Evolutionary conservation across 2,113 vertebrate species (phyloP).

Genomic region (Perca fluviatilis): DNA sequence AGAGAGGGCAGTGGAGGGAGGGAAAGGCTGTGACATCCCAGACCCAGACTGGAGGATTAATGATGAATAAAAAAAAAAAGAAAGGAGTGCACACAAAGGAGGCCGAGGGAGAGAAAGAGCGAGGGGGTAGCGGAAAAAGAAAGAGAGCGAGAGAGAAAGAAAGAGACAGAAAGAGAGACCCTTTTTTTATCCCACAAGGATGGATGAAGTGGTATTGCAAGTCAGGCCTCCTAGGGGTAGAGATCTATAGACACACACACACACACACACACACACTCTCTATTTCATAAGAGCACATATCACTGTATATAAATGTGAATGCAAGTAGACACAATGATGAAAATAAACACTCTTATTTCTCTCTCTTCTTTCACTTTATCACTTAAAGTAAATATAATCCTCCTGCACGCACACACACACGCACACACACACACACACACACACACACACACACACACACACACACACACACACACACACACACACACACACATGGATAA

Average conservation of each 20-base stretch:
- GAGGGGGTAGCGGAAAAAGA: background rate
- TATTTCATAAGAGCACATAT: slow-evolving; percentile 15
- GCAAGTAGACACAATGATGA: slow-evolving; percentile 33
- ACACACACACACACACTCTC: slow-evolving; percentile 22
- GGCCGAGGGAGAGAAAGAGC: slow-evolving; percentile 46
- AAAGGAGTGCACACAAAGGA: slow-evolving; percentile 73
- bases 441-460: slow-evolving; percentile 8
- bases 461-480: slow-evolving; percentile 7
- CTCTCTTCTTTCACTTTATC: slow-evolving; percentile 36
- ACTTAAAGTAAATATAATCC: slow-evolving; percentile 18
- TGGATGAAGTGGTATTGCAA: slow-evolving; percentile 72
- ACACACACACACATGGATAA: slow-evolving; percentile 31
- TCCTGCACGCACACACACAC: background rate
- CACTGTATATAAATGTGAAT: slow-evolving; percentile 37
- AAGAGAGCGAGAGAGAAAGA: slow-evolving; percentile 43
- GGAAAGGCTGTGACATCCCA: slow-evolving; percentile 68
- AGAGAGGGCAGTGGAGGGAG: slow-evolving; percentile 60
- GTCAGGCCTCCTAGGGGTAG: slow-evolving; percentile 66
- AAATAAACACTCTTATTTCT: slow-evolving; percentile 27
- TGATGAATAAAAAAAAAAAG: slow-evolving; percentile 78
- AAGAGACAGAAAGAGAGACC: slow-evolving; percentile 27
- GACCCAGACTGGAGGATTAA: slow-evolving; percentile 76
- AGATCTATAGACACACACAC: slow-evolving; percentile 48
- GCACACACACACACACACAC: slow-evolving; percentile 3
- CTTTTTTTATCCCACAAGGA: slow-evolving; percentile 69